These are phyloP conservation scores for Oreonectes daqikongensis DNA, from an alignment of 2,797 vertebrate species.

Conservation along the genomic window DNA sequence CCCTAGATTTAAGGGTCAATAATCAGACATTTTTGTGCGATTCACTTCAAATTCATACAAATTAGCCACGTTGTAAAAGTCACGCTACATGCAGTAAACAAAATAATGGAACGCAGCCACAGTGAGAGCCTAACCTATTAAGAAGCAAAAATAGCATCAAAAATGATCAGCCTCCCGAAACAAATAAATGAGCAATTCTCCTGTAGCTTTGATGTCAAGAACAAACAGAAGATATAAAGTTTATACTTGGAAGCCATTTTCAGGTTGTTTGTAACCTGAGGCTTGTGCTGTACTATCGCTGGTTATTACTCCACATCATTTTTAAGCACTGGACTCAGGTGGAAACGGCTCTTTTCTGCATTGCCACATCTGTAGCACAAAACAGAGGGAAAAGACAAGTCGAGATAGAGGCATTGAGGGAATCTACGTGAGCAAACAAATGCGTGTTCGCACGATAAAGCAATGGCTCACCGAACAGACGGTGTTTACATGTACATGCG, in stretches of 20 bases:
- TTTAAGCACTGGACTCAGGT: conserved; percentile 9
- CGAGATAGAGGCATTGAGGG: background rate
- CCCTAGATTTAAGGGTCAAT: too few relatives aligned
- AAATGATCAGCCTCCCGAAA: background rate
- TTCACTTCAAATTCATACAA: too few relatives aligned
- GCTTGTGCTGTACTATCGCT: conserved; percentile 3
- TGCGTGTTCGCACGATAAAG: background rate
- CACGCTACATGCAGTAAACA: too few relatives aligned
- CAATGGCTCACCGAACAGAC: conserved; percentile 1
- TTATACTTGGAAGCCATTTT: background rate
- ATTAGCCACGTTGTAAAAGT: too few relatives aligned
- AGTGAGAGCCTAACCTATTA: background rate
- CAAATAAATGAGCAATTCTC: background rate
- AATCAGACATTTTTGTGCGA: too few relatives aligned
- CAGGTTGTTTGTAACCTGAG: conserved; percentile 1
- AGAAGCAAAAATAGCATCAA: background rate
- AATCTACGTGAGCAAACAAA: background rate
- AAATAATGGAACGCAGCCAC: background rate
- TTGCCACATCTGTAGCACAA: background rate
- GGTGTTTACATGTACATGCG: background rate
- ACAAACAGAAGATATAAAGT: background rate
- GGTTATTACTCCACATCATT: background rate
- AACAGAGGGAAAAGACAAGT: background rate
- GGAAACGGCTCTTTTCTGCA: background rate
- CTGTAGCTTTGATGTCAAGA: background rate